Conservation (phyloP, 2,888 invertebrate genomes). For the Papilio elwesi region DNA sequence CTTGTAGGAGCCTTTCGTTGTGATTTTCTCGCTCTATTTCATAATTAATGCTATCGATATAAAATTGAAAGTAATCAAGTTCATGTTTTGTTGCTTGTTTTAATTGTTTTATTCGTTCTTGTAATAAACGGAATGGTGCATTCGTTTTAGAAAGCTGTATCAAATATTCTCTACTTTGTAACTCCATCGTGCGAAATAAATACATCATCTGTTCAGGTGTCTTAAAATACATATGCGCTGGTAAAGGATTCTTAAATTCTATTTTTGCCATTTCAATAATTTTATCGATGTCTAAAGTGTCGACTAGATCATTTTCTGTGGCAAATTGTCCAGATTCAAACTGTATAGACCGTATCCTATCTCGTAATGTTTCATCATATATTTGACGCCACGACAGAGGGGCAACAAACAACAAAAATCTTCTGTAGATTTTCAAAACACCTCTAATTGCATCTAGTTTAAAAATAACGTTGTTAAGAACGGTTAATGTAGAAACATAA, state of each 20-base stretch:
- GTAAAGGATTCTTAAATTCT: conserved; percentile 66
- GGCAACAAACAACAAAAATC: conserved; percentile 73
- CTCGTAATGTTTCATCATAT: conserved; percentile 67
- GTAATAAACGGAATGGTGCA: conserved; percentile 62
- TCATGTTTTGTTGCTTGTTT: conserved; percentile 67
- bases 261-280: conserved; percentile 68
- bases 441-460: conserved; percentile 74
- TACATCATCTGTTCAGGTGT: conserved; percentile 71
- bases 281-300: conserved; percentile 72
- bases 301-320: conserved; percentile 73
- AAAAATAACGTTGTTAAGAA: conserved; percentile 72
- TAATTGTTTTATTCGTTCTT: conserved; percentile 67
- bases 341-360: conserved; percentile 67
- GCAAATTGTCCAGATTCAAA: conserved; percentile 70
- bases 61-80: conserved; percentile 75
- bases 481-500: conserved; percentile 65
- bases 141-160: conserved; percentile 71
- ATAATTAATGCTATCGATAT: conserved; percentile 67
- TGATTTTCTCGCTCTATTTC: conserved; percentile 69
- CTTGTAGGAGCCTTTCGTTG: conserved; percentile 69
- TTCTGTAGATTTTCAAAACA: conserved; percentile 71
- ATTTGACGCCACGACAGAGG: conserved; percentile 74
- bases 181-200: conserved; percentile 74
- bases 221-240: conserved; percentile 64
- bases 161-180: conserved; percentile 78